Evolutionary conservation across 2,113 vertebrate genomes (phyloP), one percentile per base, ranked within the genome.

Genomic region (Chroicocephalus ridibundus): DNA sequence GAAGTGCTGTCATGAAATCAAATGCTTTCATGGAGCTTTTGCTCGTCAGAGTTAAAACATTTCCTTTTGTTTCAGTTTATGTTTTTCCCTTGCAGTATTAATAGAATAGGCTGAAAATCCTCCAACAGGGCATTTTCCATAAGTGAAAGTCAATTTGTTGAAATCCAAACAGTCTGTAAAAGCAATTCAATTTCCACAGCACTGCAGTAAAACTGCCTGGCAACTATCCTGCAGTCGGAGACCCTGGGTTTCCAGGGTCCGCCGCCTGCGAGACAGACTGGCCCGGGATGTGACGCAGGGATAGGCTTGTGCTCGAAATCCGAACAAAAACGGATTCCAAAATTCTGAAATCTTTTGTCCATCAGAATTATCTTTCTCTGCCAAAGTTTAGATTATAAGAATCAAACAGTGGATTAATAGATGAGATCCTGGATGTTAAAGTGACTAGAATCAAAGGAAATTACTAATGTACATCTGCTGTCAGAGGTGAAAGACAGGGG

Each of bases 131-230:
- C 46, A 82, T 60, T 88, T 94, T 83, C 93, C 60, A 12, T 95
- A 58, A 70, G 78, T 44, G 42, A 68, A 95, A 88, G 84, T 62
- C 54, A 70, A 71, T 82, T 76, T 80, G n/a, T n/a, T 34, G 51
- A 86, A 88, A 94, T 91, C 38, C 65, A 96, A 86, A 88, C 32
- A 81, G 68, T 52, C 68, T 64, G 60, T 88, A 86, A 83, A 94
- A 90, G 58, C 60, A 86, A 88, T 92, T 91, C 60, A 40, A 9
- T 93, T 90, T 95, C 60, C 82, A 82, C 74, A 92, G 66, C 34
- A 52, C 62, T 38, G 26, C 54, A 62, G 47, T 24, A 86, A 71
- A 91, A 71, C 74, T 72, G 49, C 52, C 70, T 62, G 62, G 70
- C 34, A 82, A 76, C 77, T 94, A 14, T 58, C n/a, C 52, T n/a